These are phyloP conservation scores for Chironomus riparius DNA, from an alignment of 2,888 invertebrate genomes.

Conservation along the genomic window DNA sequence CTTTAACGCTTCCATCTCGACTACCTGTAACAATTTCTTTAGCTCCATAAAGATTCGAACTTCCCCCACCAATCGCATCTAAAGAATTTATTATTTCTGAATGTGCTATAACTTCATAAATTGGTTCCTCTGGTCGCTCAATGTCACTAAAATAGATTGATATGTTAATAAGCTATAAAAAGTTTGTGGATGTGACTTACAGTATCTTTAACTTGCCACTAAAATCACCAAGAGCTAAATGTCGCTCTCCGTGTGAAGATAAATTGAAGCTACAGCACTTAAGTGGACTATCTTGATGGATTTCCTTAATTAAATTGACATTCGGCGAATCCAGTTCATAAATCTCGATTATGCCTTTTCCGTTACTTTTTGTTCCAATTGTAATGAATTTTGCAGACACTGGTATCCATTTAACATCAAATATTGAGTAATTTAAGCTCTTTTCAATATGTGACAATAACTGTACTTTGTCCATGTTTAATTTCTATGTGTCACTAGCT, in stretches of 20 bases:
- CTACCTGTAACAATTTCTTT: constrained; percentile 93
- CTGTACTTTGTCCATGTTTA: constrained; percentile 69
- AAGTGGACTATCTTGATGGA: constrained; percentile 72
- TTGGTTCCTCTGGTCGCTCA: constrained; percentile 59
- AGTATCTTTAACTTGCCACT: constrained; percentile 74
- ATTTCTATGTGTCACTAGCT: not conserved
- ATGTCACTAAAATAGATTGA: constrained; percentile 55
- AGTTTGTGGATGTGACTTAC: constrained; percentile 44
- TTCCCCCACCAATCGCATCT: constrained; percentile 77
- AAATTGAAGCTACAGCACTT: constrained; percentile 94
- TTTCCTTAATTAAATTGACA: constrained; percentile 58
- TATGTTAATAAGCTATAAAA: not conserved
- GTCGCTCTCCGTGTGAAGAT: constrained; percentile 66
- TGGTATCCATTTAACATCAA: constrained; percentile 94
- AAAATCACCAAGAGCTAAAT: constrained; percentile 86
- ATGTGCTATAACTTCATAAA: constrained; percentile 74
- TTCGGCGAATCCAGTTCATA: constrained; percentile 70
- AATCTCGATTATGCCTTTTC: constrained; percentile 75
- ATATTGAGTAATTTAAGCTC: constrained; percentile 72
- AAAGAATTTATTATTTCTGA: constrained; percentile 81
- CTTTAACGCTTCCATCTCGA: constrained; percentile 86
- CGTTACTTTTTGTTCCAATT: constrained; percentile 75
- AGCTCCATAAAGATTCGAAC: constrained; percentile 72
- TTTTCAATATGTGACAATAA: constrained; percentile 82
- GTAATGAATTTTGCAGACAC: constrained; percentile 87